Evolutionary conservation across 2,113 vertebrate genomes (phyloP).

Genomic region (Hippoglossus stenolepis): DNA sequence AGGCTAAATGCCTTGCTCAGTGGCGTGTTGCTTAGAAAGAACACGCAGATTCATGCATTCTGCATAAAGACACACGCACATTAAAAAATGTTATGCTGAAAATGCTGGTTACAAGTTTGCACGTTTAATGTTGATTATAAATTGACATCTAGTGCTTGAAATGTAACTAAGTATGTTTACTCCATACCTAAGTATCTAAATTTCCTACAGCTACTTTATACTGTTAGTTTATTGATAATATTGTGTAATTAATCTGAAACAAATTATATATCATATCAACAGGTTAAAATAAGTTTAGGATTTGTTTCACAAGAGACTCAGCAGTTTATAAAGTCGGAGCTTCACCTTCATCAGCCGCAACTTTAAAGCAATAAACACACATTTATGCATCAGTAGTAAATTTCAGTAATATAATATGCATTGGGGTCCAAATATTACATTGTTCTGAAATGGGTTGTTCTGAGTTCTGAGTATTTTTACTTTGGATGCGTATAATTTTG

Average conservation of each 20-base stretch:
- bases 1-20: constrained; percentile 21
- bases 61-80: background rate
- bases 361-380: background rate
- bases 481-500: background rate
- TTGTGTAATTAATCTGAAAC: background rate
- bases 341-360: background rate
- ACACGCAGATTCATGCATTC: background rate
- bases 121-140: too few species aligned
- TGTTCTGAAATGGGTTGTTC: background rate
- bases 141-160: background rate
- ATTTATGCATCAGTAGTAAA: background rate
- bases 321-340: too few species aligned
- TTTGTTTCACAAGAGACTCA: background rate
- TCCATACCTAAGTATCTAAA: too few species aligned
- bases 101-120: too few species aligned
- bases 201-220: background rate
- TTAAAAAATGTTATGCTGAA: background rate
- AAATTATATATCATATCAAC: background rate
- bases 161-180: background rate
- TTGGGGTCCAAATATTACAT: background rate
- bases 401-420: background rate
- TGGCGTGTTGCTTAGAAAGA: background rate
- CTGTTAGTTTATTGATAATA: background rate
- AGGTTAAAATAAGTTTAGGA: background rate
- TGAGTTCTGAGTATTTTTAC: background rate